Percentiles rank a stretch among this genome's conserved stretches.
These are phyloP conservation scores for Calliphora vomitoria DNA, from an alignment of 2,888 invertebrate genomes.

Conservation along the genomic window DNA sequence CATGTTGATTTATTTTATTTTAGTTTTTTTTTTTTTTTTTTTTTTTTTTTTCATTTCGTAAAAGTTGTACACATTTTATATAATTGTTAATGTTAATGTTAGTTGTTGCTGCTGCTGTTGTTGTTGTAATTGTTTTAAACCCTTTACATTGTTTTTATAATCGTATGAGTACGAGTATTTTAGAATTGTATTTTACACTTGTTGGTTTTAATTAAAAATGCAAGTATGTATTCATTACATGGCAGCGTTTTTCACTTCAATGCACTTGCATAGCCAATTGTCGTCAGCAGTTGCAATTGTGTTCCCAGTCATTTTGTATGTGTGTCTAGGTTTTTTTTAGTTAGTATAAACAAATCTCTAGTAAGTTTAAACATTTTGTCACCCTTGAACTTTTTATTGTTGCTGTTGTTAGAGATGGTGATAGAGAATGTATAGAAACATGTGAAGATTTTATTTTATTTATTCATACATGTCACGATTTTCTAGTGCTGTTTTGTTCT, in stretches of 20 bases:
- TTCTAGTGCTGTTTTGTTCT: constrained; percentile 6
- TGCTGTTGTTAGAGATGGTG: not conserved
- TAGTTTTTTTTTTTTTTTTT: not conserved
- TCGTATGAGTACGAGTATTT: constrained; percentile 35
- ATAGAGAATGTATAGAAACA: constrained; percentile 14
- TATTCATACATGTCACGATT: constrained; percentile 67
- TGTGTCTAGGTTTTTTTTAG: constrained; percentile 18
- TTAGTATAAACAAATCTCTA: constrained; percentile 25
- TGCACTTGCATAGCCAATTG: not conserved
- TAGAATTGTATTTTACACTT: constrained; percentile 40
- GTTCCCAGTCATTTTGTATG: constrained; percentile 18
- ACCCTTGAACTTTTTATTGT: constrained; percentile 69
- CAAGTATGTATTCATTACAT: constrained; percentile 20
- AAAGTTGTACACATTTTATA: constrained; percentile 6
- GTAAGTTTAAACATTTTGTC: constrained; percentile 46
- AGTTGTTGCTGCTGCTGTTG: not conserved
- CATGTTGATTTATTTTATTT: not conserved
- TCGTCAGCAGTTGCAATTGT: constrained; percentile 33
- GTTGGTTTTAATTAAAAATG: constrained; percentile 50
- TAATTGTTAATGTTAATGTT: constrained; percentile 18
- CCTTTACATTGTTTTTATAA: constrained; percentile 51
- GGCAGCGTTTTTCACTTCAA: not conserved
- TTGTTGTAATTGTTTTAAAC: constrained; percentile 13
- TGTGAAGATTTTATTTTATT: constrained; percentile 45
- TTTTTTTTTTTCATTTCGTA: not conserved